Percentiles rank a stretch among this genome's conserved stretches.
phyloP scores from a whole-genome alignment of 2,113 vertebrate species.

The Pluvianellus socialis region DNA sequence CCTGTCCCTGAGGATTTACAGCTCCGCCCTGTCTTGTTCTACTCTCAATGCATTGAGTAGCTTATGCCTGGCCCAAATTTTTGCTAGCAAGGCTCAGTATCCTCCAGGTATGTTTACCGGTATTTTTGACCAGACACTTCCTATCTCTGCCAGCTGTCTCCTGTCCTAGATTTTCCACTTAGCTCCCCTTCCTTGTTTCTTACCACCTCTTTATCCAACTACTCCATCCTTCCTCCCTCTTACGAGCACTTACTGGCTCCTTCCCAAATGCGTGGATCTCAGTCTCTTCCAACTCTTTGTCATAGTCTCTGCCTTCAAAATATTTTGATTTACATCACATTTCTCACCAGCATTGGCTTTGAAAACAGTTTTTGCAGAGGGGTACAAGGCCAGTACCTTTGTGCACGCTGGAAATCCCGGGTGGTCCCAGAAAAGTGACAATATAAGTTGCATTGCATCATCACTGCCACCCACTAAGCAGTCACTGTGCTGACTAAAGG shows the following conservation, averaged over 20 bases:
- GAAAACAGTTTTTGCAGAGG: background rate
- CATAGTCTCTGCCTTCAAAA: background rate
- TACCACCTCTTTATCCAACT: background rate
- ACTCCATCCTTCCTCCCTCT: background rate
- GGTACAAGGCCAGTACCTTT: background rate
- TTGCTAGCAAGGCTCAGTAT: background rate
- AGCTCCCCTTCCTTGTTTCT: background rate
- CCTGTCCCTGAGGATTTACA: background rate
- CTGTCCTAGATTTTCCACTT: background rate
- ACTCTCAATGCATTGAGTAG: fast-evolving
- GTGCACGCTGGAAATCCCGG: background rate
- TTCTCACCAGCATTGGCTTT: background rate
- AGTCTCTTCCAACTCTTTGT: background rate
- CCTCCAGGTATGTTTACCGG: background rate
- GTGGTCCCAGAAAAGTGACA: background rate
- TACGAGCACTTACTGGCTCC: background rate
- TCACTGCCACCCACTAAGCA: background rate
- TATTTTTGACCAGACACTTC: background rate
- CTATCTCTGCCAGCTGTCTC: background rate
- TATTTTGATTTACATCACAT: background rate
- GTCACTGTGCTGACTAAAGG: background rate
- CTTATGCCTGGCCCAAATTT: background rate
- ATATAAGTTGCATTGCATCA: background rate
- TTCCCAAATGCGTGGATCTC: background rate
- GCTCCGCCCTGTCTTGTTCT: background rate